phyloP scores from a whole-genome alignment of 1,140 invertebrate species.

The Scaptomyza hsui region DNA sequence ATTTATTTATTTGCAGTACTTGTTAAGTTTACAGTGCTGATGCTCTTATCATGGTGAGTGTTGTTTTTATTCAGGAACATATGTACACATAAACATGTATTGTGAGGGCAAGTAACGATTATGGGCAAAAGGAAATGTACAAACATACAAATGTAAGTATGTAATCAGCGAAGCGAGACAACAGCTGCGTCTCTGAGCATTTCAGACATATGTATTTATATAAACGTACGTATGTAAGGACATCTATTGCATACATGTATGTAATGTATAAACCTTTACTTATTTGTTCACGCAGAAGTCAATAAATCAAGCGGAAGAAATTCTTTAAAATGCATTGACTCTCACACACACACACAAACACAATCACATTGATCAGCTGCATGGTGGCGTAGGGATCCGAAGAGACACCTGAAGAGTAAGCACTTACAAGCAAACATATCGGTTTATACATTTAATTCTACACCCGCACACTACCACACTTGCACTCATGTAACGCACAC shows the following conservation, averaged over 20 bases:
- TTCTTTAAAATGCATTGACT: slow-evolving; percentile 43
- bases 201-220: slow-evolving; percentile 29
- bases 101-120: slow-evolving; percentile 35
- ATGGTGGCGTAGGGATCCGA: background rate
- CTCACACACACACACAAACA: slow-evolving; percentile 6
- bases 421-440: slow-evolving; percentile 33
- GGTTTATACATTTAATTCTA: slow-evolving; percentile 34
- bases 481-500: slow-evolving; percentile 56
- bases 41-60: slow-evolving; percentile 9
- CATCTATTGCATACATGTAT: slow-evolving; percentile 8
- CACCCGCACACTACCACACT: slow-evolving; percentile 43
- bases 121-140: slow-evolving; percentile 37
- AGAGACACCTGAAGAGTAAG: slow-evolving; percentile 46
- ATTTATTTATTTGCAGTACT: background rate
- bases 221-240: background rate
- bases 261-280: slow-evolving; percentile 10
- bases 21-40: background rate
- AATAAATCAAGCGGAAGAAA: slow-evolving; percentile 48
- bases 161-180: slow-evolving; percentile 56
- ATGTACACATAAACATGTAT: background rate
- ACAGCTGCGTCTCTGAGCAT: slow-evolving; percentile 29
- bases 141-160: slow-evolving; percentile 16
- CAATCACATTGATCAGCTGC: background rate
- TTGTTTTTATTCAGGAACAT: background rate
- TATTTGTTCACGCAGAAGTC: slow-evolving; percentile 31